Evolutionary conservation across 2,888 invertebrate species (phyloP).

Genomic region (Aleiodes leptofemur): DNA sequence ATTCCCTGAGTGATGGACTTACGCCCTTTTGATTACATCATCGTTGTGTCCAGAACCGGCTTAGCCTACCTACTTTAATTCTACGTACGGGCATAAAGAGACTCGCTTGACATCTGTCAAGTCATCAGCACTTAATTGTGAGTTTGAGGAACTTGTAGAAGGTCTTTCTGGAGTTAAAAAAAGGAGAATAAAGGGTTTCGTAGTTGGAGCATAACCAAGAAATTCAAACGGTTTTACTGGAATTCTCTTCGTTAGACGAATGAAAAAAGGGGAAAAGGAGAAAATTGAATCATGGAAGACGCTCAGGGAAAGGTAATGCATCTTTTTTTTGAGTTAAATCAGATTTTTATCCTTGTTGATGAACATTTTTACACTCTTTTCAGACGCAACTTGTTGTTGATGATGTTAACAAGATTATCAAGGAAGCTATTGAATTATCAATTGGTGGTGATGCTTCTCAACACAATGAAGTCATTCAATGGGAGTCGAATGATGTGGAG

Average conservation of each 20-base stretch:
- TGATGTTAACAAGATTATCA: conserved; percentile 98
- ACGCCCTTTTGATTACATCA: too few species aligned
- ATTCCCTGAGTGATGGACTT: too few species aligned
- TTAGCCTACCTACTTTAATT: too few species aligned
- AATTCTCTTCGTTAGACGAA: background rate
- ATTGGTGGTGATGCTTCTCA: conserved; percentile 98
- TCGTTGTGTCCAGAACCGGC: too few species aligned
- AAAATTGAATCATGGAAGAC: conserved; percentile 68
- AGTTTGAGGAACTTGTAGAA: too few species aligned
- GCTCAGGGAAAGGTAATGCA: conserved; percentile 69
- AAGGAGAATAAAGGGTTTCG: background rate
- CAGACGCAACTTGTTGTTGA: conserved; percentile 97
- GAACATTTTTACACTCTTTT: conserved; percentile 60
- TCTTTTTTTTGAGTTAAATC: background rate
- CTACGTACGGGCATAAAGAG: background rate
- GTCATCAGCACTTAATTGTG: background rate
- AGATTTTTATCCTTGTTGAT: conserved; percentile 14
- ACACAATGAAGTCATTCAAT: conserved; percentile 97
- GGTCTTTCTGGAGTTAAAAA: background rate
- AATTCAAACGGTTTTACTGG: background rate
- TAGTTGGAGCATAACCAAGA: conserved; percentile 4
- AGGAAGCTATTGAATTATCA: conserved; percentile 97
- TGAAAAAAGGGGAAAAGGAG: background rate
- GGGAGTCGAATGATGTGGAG: conserved; percentile 98
- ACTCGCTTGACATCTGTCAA: background rate